phyloP scores from a whole-genome alignment of 2,888 invertebrate genomes.

The Carpatolechia fugitivella region DNA sequence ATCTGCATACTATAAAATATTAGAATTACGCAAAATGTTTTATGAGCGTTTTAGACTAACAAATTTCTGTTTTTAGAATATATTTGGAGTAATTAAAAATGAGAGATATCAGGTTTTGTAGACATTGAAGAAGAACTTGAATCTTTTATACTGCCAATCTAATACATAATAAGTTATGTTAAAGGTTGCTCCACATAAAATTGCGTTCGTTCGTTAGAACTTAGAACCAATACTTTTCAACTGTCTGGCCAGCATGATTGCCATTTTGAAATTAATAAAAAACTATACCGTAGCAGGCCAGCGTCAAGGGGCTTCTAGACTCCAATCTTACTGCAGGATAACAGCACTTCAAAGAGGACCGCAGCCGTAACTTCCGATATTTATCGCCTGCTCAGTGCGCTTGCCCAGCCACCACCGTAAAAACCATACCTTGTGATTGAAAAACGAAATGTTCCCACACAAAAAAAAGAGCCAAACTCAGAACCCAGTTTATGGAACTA shows the following conservation, averaged over 20 bases:
- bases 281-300: neutral
- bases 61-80: neutral
- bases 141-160: no score
- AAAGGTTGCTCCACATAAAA: no score
- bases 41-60: neutral
- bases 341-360: conserved; percentile 34
- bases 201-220: no score
- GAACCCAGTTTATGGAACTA: conserved; percentile 29
- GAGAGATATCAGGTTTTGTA: neutral
- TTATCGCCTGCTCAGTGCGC: conserved; percentile 58
- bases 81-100: neutral
- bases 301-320: neutral
- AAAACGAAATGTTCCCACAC: conserved; percentile 68
- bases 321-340: conserved; percentile 5
- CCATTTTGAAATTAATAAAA: neutral
- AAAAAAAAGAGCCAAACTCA: conserved; percentile 37
- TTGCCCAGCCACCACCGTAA: conserved; percentile 44
- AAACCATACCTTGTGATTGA: conserved; percentile 67
- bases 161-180: no score
- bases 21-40: neutral
- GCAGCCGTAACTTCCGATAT: conserved; percentile 70
- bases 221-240: no score
- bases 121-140: no score
- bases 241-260: no score
- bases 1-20: conserved; percentile 6